Conservation (phyloP, 2,797 vertebrate genomes). For the Phrynocephalus vlangalii region DNA sequence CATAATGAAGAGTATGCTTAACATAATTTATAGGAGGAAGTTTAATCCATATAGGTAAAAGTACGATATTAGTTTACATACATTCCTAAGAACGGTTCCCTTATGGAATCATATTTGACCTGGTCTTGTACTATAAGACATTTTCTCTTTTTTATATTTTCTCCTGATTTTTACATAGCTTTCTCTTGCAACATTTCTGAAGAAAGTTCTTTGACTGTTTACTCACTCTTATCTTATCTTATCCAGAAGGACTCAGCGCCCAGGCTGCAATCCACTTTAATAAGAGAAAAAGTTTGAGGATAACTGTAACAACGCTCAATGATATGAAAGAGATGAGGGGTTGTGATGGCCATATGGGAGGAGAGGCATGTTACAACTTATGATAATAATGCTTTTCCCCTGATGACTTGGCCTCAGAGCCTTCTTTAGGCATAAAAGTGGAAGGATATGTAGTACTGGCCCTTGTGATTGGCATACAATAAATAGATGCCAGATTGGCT, state of each 20-base stretch:
- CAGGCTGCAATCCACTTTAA: background rate
- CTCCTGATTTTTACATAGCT: background rate
- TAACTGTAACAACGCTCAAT: no score
- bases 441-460: background rate
- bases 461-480: background rate
- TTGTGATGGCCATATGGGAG: no score
- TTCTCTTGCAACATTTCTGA: background rate
- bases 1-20: background rate
- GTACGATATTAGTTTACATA: background rate
- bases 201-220: background rate
- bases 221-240: background rate
- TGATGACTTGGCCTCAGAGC: background rate
- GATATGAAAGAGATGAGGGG: no score
- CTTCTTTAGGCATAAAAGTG: background rate
- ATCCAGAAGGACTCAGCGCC: background rate
- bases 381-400: no score
- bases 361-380: no score
- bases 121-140: background rate
- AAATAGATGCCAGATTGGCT: no score
- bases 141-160: background rate
- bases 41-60: constrained; percentile 11
- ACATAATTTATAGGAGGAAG: background rate
- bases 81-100: background rate
- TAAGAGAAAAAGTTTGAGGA: background rate
- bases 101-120: background rate